Evolutionary conservation across 2,113 vertebrate genomes (phyloP).

Genomic region (Erythrocercus mccallii): DNA sequence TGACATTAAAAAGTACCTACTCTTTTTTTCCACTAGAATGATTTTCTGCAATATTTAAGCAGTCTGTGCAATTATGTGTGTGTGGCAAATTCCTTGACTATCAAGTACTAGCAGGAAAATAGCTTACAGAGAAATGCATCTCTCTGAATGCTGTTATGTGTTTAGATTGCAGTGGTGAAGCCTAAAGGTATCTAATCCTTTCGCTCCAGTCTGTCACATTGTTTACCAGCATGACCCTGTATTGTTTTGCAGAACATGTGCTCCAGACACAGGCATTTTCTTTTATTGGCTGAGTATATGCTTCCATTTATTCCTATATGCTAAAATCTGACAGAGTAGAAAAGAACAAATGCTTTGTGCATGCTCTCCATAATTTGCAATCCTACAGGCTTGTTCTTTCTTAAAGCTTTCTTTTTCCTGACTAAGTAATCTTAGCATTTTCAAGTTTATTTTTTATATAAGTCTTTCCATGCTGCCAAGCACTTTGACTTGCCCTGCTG

Average conservation of each 20-base stretch:
- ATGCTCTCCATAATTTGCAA: not conserved
- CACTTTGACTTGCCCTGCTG: not conserved
- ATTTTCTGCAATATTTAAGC: not conserved
- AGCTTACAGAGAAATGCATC: not conserved
- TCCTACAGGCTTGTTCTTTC: not conserved
- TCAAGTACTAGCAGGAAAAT: constrained; percentile 17
- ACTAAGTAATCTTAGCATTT: not conserved
- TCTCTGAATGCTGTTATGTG: not conserved
- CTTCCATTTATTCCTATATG: not conserved
- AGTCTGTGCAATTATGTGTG: not conserved
- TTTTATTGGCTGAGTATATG: not conserved
- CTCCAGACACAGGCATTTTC: not conserved
- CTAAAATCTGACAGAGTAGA: not conserved
- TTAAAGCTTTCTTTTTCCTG: not conserved
- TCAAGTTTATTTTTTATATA: constrained; percentile 15
- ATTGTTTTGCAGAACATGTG: not conserved
- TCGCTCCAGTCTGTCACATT: not conserved
- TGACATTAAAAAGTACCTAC: not conserved
- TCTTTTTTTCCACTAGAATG: not conserved
- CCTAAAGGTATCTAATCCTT: not conserved
- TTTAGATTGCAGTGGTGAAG: not conserved
- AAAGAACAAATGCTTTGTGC: not conserved
- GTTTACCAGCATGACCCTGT: not conserved
- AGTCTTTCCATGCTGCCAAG: not conserved
- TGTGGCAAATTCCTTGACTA: not conserved